Evolutionary conservation across 2,888 invertebrate species (phyloP).

Genomic region (Nymphalis polychloros): DNA sequence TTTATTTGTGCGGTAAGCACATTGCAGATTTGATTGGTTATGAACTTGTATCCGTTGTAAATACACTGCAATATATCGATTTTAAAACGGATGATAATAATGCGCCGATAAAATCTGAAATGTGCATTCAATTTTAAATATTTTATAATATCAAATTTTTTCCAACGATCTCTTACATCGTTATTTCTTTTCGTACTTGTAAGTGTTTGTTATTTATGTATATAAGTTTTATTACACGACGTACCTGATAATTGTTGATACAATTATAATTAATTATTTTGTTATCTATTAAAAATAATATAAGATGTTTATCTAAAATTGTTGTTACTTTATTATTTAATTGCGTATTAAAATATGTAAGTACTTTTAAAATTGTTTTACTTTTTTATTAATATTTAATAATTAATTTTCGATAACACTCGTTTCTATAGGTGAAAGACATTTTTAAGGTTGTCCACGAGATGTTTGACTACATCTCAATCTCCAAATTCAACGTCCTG

Average conservation of each 20-base stretch:
- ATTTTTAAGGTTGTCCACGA: no score
- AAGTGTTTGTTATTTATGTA: slow-evolving; percentile 10
- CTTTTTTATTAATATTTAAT: slow-evolving; percentile 5
- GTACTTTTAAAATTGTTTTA: slow-evolving; percentile 4
- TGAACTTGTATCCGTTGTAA: no score
- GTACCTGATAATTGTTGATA: slow-evolving; percentile 31
- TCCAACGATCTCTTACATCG: slow-evolving; percentile 22
- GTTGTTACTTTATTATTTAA: slow-evolving; percentile 10
- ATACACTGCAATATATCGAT: background rate
- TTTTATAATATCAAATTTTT: background rate
- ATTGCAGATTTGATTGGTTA: background rate
- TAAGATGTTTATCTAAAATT: background rate
- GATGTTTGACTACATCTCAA: no score
- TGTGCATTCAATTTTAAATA: background rate
- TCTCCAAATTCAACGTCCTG: no score
- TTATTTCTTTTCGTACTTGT: no score
- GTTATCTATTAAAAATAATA: slow-evolving; percentile 1
- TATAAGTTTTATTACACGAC: slow-evolving; percentile 21
- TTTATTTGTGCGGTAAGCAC: background rate
- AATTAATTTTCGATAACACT: no score
- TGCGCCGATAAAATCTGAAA: background rate
- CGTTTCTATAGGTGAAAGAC: no score
- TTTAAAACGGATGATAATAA: background rate
- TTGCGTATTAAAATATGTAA: background rate
- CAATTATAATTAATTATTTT: background rate